Conservation (phyloP, 2,888 invertebrate genomes). For the Camponotus fellah region DNA sequence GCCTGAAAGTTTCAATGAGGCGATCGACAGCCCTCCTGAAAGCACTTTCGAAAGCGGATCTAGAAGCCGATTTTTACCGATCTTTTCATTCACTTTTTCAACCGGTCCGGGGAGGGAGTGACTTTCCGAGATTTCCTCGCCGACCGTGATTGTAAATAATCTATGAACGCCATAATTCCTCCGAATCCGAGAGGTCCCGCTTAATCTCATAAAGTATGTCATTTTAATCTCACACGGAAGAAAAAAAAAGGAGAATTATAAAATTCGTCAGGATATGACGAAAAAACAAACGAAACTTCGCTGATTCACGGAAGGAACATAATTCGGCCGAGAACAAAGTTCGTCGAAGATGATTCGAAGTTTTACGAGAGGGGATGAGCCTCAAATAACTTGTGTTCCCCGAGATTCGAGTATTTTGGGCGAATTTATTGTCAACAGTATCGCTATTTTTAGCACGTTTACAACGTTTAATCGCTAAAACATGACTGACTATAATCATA, state of each 20-base stretch:
- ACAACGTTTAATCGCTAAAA: constrained; percentile 3
- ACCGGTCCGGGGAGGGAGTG: constrained; percentile 14
- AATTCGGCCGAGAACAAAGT: constrained; percentile 61
- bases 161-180: constrained; percentile 53
- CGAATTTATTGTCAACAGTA: constrained; percentile 14
- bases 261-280: constrained; percentile 16
- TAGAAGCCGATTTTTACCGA: constrained; percentile 51
- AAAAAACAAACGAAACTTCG: constrained; percentile 43
- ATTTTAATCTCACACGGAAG: constrained; percentile 44
- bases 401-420: constrained; percentile 35
- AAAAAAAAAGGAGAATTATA: constrained; percentile 45
- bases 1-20: constrained; percentile 47
- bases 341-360: constrained; percentile 58
- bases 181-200: constrained; percentile 2
- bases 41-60: constrained; percentile 51
- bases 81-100: constrained; percentile 45
- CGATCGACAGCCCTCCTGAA: constrained; percentile 46
- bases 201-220: constrained; percentile 58
- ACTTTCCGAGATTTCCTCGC: constrained; percentile 45
- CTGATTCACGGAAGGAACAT: constrained; percentile 48
- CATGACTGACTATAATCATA: neutral
- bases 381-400: constrained; percentile 44
- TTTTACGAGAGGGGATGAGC: constrained; percentile 34
- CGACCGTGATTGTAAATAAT: constrained; percentile 52
- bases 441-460: constrained; percentile 19